These are phyloP conservation scores for Caenorhabditis macrosperma DNA, from an alignment of 2,888 invertebrate species.

Conservation along the genomic window DNA sequence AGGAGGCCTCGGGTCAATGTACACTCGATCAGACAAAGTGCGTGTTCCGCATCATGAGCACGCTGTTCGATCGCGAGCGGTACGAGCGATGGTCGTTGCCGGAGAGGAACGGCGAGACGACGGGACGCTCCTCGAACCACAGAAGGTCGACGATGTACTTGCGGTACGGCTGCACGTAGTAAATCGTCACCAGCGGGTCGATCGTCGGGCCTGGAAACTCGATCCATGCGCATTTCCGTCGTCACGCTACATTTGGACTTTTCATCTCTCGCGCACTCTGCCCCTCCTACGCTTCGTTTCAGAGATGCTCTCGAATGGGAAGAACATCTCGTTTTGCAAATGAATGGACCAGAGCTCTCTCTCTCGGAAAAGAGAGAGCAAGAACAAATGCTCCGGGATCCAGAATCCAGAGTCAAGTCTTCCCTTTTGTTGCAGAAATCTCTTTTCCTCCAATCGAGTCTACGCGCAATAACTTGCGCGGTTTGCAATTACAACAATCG, in stretches of 20 bases:
- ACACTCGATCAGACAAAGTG: constrained; percentile 40
- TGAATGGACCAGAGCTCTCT: no score
- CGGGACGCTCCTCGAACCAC: constrained; percentile 44
- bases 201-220: constrained; percentile 51
- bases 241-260: neutral
- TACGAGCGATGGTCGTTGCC: constrained; percentile 39
- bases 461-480: no score
- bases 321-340: neutral
- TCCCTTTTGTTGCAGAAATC: no score
- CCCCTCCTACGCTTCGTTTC: neutral
- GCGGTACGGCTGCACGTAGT: constrained; percentile 62
- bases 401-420: no score
- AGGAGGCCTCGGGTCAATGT: constrained; percentile 28
- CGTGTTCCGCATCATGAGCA: constrained; percentile 53
- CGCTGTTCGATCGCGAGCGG: constrained; percentile 43
- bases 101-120: constrained; percentile 33
- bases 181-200: constrained; percentile 61
- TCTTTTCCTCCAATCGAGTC: no score
- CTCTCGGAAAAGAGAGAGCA: no score
- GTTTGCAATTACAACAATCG: no score
- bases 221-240: constrained; percentile 7
- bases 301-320: no score
- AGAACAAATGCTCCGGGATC: no score
- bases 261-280: neutral
- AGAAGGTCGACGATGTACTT: constrained; percentile 52